Evolutionary conservation across 2,113 vertebrate species (phyloP), one percentile per base, ranked within the genome.

Genomic region (Meleagris gallopavo): DNA sequence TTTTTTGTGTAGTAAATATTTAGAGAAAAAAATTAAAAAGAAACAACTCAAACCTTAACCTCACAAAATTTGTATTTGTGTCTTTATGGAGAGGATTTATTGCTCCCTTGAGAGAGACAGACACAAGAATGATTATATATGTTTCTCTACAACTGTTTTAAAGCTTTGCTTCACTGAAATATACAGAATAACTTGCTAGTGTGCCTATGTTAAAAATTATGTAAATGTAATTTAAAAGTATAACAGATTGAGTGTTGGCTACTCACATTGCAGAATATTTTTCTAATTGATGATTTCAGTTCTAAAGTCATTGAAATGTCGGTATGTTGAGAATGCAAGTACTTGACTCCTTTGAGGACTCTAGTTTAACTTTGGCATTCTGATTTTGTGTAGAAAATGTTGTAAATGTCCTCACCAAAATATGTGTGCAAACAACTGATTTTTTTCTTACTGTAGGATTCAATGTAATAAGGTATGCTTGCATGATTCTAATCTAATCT

Each of bases 101-200:
- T 83, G 25, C 30, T 88, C 48, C 50, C 34, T 30, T 76, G 58
- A 73, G 85, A 69, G 83, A 65, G 16, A 40, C 36, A 64, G 16
- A 13, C 25, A 18, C 41, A 67, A 71, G 4, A 14, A 85, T 13
- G 24, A 65, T 36, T 0, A 55, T 57, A 9, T 57, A 8, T 76
- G 1, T 87, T 87, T 70, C 46, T 91, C 32, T 77, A 73, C 15
- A 57, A 30, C 2, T 45, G 74, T 58, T 54, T 45, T 5, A 80
- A 92, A 84, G 81, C 83, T 87, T 90, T 95, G 94, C 94, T 94
- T 95, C 86, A 87, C 67, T 95, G 95, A 92, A 96, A 91, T 94
- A 91, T 4, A 50, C 79, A 91, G 89, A 93, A 55, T 75, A 86
- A 87, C 71, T 91, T 81, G 55, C 29, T 78, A 25, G 25, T 58